These are phyloP conservation scores for Albula glossodonta DNA, from an alignment of 2,113 vertebrate genomes.

Conservation along the genomic window DNA sequence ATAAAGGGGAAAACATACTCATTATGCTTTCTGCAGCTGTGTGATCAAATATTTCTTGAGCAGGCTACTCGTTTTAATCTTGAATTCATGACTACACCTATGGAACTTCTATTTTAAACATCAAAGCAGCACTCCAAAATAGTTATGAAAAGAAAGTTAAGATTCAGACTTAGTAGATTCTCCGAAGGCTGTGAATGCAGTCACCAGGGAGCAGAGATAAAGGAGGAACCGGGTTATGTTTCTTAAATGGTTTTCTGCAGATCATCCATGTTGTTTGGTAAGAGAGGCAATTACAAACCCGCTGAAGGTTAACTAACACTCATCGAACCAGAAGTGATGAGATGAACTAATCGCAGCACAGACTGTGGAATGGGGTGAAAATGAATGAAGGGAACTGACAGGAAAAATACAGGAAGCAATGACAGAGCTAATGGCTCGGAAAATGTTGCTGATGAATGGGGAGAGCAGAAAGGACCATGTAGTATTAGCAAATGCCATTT, in stretches of 20 bases:
- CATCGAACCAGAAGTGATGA: conserved; percentile 61
- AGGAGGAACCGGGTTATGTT: not conserved
- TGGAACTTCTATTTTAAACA: too few species aligned
- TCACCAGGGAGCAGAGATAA: not conserved
- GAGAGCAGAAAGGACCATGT: conserved; percentile 11
- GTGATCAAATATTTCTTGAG: too few species aligned
- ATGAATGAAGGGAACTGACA: conserved; percentile 54
- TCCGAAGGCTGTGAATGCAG: not conserved
- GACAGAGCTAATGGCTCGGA: conserved; percentile 67
- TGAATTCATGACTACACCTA: too few species aligned
- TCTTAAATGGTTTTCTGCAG: conserved; percentile 7
- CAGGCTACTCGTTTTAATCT: too few species aligned
- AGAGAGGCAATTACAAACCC: conserved; percentile 62
- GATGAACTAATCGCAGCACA: conserved; percentile 64
- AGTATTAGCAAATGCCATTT: not conserved
- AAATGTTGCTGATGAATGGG: conserved; percentile 63
- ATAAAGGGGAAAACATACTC: too few species aligned
- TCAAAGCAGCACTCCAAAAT: too few species aligned
- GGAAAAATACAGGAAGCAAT: conserved; percentile 63
- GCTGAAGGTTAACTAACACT: conserved; percentile 63
- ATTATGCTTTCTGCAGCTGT: too few species aligned
- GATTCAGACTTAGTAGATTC: not conserved
- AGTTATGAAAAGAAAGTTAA: too few species aligned
- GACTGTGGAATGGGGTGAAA: conserved; percentile 17
- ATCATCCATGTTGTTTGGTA: conserved; percentile 45